phyloP scores from a whole-genome alignment of 2,113 vertebrate genomes.

The Rutilus rutilus region DNA sequence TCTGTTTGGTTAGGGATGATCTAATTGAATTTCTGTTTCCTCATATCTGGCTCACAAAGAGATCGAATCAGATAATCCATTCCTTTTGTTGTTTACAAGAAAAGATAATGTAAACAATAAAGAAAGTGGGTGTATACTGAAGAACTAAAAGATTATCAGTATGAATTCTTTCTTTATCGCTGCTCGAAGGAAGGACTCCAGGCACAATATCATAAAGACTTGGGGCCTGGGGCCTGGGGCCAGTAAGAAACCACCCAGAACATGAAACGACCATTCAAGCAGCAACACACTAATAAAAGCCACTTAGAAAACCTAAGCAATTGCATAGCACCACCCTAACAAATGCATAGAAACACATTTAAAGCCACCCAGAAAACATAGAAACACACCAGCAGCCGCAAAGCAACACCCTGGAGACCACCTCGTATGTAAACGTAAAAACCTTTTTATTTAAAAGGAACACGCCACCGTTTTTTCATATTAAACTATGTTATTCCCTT shows the following conservation, averaged over 20 bases:
- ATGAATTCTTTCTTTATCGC: not conserved
- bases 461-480: no score
- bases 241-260: not conserved
- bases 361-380: not conserved
- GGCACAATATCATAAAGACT: not conserved
- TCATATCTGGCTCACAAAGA: constrained; percentile 2
- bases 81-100: constrained; percentile 28
- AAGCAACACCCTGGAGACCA: no score
- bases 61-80: constrained; percentile 7
- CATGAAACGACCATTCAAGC: not conserved
- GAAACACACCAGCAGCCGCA: no score
- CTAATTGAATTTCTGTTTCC: constrained; percentile 31
- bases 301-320: not conserved
- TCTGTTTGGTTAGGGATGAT: constrained; percentile 33
- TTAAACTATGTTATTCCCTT: no score
- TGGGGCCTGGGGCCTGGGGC: not conserved
- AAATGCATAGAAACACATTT: not conserved
- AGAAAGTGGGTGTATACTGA: not conserved
- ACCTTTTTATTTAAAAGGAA: not conserved
- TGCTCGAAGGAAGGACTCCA: not conserved
- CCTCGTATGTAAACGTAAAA: not conserved
- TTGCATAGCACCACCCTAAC: not conserved
- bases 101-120: constrained; percentile 3
- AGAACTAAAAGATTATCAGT: not conserved
- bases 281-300: not conserved